phyloP scores from a whole-genome alignment of 1,140 invertebrate species.

The Daktulosphaira vitifoliae region DNA sequence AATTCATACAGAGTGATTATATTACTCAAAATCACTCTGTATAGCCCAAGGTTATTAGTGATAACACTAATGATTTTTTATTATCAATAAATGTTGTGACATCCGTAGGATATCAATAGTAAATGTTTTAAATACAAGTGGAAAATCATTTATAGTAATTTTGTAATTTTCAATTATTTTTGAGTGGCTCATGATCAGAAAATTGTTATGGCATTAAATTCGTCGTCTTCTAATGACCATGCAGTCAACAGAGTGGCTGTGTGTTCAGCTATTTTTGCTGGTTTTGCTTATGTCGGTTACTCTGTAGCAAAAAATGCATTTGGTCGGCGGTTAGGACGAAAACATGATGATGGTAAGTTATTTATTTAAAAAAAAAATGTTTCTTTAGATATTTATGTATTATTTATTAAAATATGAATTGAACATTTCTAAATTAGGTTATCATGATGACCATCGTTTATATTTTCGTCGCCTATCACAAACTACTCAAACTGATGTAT shows the following conservation, averaged over 20 bases:
- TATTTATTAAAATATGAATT: too few relatives aligned
- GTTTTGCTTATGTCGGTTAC: slow-evolving; percentile 50
- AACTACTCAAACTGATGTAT: slow-evolving; percentile 48
- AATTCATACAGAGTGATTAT: too few relatives aligned
- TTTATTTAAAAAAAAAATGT: background rate
- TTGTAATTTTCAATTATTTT: too few relatives aligned
- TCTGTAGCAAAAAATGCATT: slow-evolving; percentile 49
- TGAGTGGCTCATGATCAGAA: too few relatives aligned
- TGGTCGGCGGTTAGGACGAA: slow-evolving; percentile 42
- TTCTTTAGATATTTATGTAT: too few relatives aligned
- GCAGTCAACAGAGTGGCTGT: slow-evolving; percentile 47
- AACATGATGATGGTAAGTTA: background rate
- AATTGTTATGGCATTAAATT: slow-evolving; percentile 37
- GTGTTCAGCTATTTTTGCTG: slow-evolving; percentile 50
- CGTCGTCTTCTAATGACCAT: slow-evolving; percentile 41
- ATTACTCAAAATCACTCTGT: too few relatives aligned
- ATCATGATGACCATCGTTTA: slow-evolving; percentile 43
- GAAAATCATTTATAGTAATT: too few relatives aligned
- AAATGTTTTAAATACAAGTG: too few relatives aligned
- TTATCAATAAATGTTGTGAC: too few relatives aligned
- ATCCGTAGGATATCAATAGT: too few relatives aligned
- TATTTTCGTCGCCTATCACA: slow-evolving; percentile 47
- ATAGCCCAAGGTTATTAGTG: too few relatives aligned
- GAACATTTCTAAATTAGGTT: slow-evolving; percentile 37
- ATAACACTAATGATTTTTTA: too few relatives aligned